phyloP scores from a whole-genome alignment of 2,888 invertebrate genomes.

The Myopa testacea region DNA sequence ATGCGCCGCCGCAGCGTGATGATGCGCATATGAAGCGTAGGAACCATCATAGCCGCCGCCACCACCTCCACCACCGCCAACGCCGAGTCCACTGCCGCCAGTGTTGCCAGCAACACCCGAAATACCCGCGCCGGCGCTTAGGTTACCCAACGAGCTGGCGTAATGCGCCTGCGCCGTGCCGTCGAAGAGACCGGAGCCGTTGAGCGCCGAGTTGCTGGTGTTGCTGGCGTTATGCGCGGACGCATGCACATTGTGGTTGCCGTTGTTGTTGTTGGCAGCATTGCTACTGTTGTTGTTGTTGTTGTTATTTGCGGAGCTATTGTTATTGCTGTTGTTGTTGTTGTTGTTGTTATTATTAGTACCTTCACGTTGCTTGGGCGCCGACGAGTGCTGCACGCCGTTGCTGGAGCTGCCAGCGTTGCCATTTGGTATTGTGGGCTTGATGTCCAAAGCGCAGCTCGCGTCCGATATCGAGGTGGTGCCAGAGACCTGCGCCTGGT shows the following conservation, averaged over 20 bases:
- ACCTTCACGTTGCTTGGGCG: slow-evolving; percentile 85
- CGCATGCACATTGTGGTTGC: slow-evolving; percentile 47
- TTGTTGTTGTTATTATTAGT: slow-evolving; percentile 67
- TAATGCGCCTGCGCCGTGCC: slow-evolving; percentile 59
- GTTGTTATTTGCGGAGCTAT: slow-evolving; percentile 56
- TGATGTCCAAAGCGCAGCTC: slow-evolving; percentile 75
- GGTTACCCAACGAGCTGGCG: slow-evolving; percentile 52
- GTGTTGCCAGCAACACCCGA: slow-evolving; percentile 40
- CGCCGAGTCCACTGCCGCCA: slow-evolving; percentile 42
- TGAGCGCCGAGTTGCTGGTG: slow-evolving; percentile 51
- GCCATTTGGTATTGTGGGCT: slow-evolving; percentile 71
- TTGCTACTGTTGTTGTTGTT: slow-evolving; percentile 59
- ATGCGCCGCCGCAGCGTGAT: slow-evolving; percentile 62
- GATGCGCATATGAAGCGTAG: slow-evolving; percentile 61
- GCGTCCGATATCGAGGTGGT: slow-evolving; percentile 69
- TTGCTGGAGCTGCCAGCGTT: slow-evolving; percentile 55
- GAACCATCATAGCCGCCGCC: slow-evolving; percentile 57
- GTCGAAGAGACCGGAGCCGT: slow-evolving; percentile 61
- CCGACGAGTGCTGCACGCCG: slow-evolving; percentile 63
- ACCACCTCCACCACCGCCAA: slow-evolving; percentile 40
- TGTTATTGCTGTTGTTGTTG: slow-evolving; percentile 60
- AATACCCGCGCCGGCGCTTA: slow-evolving; percentile 43
- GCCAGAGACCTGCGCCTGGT: slow-evolving; percentile 76
- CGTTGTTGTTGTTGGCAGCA: slow-evolving; percentile 51
- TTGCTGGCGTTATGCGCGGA: slow-evolving; percentile 41